phyloP scores from a whole-genome alignment of 2,888 invertebrate species.

The Dicyrtoma fusca region DNA sequence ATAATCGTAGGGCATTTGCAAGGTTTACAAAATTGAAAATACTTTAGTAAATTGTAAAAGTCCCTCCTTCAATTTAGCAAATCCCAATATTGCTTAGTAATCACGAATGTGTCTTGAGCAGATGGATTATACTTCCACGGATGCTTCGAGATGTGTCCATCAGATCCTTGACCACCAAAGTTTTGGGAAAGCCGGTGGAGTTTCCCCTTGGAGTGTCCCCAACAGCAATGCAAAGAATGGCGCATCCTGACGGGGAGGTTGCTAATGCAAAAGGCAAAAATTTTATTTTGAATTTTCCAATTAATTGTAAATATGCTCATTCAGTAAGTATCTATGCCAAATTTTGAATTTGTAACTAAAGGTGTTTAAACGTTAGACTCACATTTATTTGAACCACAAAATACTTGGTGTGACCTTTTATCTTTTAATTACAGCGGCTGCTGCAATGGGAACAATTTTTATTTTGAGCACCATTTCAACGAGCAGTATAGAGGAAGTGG shows the following conservation, averaged over 20 bases:
- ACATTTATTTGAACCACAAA: too few relatives aligned
- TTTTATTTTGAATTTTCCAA: background rate
- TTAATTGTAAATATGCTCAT: too few relatives aligned
- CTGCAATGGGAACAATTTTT: constrained; percentile 73
- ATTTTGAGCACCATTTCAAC: constrained; percentile 85
- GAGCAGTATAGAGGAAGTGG: constrained; percentile 84
- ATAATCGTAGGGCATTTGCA: constrained; percentile 75
- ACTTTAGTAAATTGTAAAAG: background rate
- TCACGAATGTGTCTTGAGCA: too few relatives aligned
- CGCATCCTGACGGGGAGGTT: constrained; percentile 84
- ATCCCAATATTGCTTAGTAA: background rate
- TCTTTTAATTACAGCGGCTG: too few relatives aligned
- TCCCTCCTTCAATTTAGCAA: background rate
- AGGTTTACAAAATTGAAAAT: constrained; percentile 63
- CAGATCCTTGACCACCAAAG: constrained; percentile 66
- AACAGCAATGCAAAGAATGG: constrained; percentile 89
- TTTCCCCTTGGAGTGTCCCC: constrained; percentile 87
- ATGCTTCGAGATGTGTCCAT: constrained; percentile 74
- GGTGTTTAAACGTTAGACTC: too few relatives aligned
- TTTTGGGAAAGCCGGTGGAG: constrained; percentile 69
- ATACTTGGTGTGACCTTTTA: too few relatives aligned
- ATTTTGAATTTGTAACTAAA: too few relatives aligned
- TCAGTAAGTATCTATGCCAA: too few relatives aligned
- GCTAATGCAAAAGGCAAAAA: constrained; percentile 74
- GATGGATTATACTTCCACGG: constrained; percentile 76